A percentile compares a stretch with the other conserved stretches of the same genome.
Evolutionary conservation across 2,797 vertebrate genomes (phyloP).

Genomic region (Lutjanus campechanus): DNA sequence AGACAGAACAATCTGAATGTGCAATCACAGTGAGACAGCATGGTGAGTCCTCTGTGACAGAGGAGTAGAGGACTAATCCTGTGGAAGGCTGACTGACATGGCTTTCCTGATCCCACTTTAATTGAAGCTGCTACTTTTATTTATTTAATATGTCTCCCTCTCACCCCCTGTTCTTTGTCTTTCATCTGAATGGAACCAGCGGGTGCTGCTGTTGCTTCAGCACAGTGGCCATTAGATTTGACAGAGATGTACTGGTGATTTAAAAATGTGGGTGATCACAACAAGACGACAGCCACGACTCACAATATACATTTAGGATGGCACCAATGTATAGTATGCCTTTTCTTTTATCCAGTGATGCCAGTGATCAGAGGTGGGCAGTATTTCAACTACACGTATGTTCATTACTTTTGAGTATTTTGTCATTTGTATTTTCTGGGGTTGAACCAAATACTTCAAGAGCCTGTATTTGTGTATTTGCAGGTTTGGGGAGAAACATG

Average conservation of each 20-base stretch:
- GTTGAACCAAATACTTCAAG: no score
- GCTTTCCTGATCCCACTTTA: slow-evolving; percentile 69
- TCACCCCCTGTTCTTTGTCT: slow-evolving; percentile 38
- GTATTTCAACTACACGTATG: no score
- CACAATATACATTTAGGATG: not conserved
- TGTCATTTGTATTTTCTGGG: no score
- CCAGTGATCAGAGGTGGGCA: not conserved
- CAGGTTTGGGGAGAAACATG: no score
- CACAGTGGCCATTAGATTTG: not conserved
- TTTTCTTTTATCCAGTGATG: not conserved
- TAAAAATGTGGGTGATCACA: not conserved
- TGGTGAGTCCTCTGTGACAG: not conserved
- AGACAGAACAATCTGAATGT: not conserved
- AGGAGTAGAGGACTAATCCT: slow-evolving; percentile 55
- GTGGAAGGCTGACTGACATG: slow-evolving; percentile 58
- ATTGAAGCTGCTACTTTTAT: slow-evolving; percentile 68
- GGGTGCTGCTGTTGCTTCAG: not conserved
- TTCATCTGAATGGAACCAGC: slow-evolving; percentile 25
- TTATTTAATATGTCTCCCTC: slow-evolving; percentile 54
- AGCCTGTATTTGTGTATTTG: no score
- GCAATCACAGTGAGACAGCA: not conserved
- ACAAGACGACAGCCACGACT: no score
- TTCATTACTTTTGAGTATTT: no score
- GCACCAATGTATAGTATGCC: not conserved
- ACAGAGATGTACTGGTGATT: not conserved